Percentiles rank a stretch among this genome's conserved stretches.
Conservation (phyloP, 2,113 vertebrate genomes). For the Thalassoma bifasciatum region DNA sequence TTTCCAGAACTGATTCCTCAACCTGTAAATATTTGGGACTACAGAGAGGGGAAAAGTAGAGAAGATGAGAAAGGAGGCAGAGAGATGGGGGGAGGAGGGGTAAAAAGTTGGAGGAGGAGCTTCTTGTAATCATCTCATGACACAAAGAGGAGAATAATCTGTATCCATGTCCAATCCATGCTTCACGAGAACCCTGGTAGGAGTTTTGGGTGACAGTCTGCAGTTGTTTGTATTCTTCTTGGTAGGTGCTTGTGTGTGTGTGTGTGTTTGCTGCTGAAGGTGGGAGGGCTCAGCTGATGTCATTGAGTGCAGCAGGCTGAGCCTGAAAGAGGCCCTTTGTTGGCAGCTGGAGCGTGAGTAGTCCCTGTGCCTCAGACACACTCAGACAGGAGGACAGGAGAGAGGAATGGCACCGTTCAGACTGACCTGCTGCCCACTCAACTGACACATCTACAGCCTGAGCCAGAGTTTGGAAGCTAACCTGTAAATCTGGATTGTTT, state of each 20-base stretch:
- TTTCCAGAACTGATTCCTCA: conserved; percentile 60
- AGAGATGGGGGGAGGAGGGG: conserved; percentile 46
- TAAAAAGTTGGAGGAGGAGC: conserved; percentile 58
- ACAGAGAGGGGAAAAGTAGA: conserved; percentile 24
- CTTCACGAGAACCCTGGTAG: background rate
- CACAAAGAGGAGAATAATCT: conserved; percentile 39
- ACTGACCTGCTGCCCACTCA: conserved; percentile 61
- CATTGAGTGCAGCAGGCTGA: conserved; percentile 86
- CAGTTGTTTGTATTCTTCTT: conserved; percentile 55
- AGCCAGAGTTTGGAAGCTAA: conserved; percentile 25
- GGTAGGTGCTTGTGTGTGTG: conserved; percentile 26
- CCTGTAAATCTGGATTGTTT: conserved; percentile 17
- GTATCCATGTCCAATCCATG: conserved; percentile 6
- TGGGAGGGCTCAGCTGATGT: conserved; percentile 91
- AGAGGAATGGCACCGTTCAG: conserved; percentile 74
- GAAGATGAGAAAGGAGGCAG: conserved; percentile 26
- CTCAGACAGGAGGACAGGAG: conserved; percentile 62
- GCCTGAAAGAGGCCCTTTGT: conserved; percentile 96
- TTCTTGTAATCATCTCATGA: conserved; percentile 61
- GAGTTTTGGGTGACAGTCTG: conserved; percentile 34
- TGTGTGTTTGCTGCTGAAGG: conserved; percentile 68
- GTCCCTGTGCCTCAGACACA: conserved; percentile 76
- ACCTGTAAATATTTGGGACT: conserved; percentile 73
- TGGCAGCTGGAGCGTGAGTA: conserved; percentile 86
- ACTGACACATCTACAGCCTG: conserved; percentile 55